A percentile compares a stretch with the other conserved stretches of the same genome.
Evolutionary conservation across 2,113 vertebrate genomes (phyloP).

Genomic region (Pomatostomus ruficeps): DNA sequence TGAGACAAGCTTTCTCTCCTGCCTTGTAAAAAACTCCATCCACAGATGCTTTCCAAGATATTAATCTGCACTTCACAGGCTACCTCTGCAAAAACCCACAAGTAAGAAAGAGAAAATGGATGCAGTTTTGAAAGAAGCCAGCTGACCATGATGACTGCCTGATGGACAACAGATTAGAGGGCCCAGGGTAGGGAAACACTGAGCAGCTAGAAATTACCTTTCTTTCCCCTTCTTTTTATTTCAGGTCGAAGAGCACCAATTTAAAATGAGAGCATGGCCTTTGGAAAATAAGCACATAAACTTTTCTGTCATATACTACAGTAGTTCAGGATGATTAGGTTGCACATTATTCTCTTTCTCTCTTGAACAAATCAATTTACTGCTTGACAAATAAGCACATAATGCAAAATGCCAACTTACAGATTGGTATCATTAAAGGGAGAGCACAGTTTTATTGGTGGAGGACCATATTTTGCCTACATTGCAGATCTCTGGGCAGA

Average conservation of each 20-base stretch:
- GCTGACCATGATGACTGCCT: background rate
- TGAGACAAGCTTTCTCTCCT: background rate
- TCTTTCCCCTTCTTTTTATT: background rate
- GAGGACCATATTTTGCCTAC: background rate
- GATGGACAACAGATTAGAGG: background rate
- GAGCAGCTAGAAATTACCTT: background rate
- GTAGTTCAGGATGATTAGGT: background rate
- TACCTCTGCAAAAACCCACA: background rate
- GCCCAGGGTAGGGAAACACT: background rate
- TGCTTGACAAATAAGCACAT: constrained; percentile 61
- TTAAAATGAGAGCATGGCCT: background rate
- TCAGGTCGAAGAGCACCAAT: background rate
- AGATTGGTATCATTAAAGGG: constrained; percentile 52
- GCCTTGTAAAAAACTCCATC: background rate
- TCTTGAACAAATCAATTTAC: constrained; percentile 58
- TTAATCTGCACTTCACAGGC: background rate
- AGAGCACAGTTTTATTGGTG: constrained; percentile 20
- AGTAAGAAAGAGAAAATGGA: background rate
- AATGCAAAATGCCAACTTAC: constrained; percentile 55
- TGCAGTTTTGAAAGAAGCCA: background rate
- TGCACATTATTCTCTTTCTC: constrained; percentile 12
- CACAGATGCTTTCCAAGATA: background rate
- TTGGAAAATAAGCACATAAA: constrained; percentile 44
- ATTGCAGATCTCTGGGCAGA: background rate
- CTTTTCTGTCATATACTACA: background rate